Evolutionary conservation across 1,140 invertebrate species (phyloP).

Genomic region (Drosophila triauraria): DNA sequence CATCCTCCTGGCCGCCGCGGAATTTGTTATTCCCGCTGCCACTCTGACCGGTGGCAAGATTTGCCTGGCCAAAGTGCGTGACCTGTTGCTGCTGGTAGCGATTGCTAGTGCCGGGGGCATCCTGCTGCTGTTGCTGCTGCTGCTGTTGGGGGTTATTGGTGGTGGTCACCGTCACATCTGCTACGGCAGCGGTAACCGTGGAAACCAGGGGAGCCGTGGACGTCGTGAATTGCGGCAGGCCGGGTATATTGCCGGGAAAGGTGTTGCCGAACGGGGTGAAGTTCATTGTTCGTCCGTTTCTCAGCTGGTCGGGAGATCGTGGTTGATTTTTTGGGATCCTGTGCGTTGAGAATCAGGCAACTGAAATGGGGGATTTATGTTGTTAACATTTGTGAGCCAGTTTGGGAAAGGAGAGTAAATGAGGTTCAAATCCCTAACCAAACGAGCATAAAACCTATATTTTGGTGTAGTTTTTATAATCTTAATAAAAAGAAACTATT

Average conservation of each 20-base stretch:
- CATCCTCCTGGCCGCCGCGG: slow-evolving; percentile 62
- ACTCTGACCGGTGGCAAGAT: slow-evolving; percentile 38
- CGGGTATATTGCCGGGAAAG: slow-evolving; percentile 86
- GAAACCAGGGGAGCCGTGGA: slow-evolving; percentile 84
- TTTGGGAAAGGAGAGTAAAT: too few relatives aligned
- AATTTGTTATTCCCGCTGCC: slow-evolving; percentile 54
- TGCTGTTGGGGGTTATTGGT: slow-evolving; percentile 67
- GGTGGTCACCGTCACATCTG: slow-evolving; percentile 63
- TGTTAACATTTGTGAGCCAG: too few relatives aligned
- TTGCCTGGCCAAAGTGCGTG: slow-evolving; percentile 76
- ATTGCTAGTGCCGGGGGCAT: slow-evolving; percentile 51
- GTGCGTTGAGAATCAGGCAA: slow-evolving; percentile 35
- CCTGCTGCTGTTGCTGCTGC: slow-evolving; percentile 66
- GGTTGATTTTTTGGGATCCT: slow-evolving; percentile 15
- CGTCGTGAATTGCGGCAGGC: slow-evolving; percentile 88
- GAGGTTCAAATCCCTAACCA: too few relatives aligned
- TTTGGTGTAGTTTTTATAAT: too few relatives aligned
- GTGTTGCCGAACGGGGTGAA: slow-evolving; percentile 89
- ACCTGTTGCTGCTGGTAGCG: slow-evolving; percentile 77
- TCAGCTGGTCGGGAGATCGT: slow-evolving; percentile 3
- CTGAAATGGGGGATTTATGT: slow-evolving; percentile 14
- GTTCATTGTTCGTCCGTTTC: slow-evolving; percentile 87
- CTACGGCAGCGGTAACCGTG: slow-evolving; percentile 71
- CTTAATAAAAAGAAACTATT: too few relatives aligned
- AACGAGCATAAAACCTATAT: too few relatives aligned